Evolutionary conservation across 2,888 invertebrate genomes (phyloP), one percentile per base, ranked within the genome.

Genomic region (Homarus gammarus): DNA sequence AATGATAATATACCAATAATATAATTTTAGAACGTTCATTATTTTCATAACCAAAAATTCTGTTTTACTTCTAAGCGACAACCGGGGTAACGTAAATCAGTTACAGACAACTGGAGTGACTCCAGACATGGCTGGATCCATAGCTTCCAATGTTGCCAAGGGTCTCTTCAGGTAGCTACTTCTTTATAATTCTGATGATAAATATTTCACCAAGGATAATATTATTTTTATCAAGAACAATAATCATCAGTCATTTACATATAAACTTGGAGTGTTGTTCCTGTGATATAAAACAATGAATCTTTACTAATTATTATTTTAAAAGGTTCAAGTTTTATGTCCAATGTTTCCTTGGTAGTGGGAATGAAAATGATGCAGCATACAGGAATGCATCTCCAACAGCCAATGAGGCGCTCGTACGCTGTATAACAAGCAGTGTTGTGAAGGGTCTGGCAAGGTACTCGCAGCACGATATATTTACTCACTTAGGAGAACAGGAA

Each of bases 121-220:
- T 51, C 49, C 70, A n/a, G 49, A 72, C 38, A 36, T 72, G 0
- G 83, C 70, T 33, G 83, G 72, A 33, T 40, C 72, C 36, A 51
- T 83, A 51, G 83, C 83, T 49, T n/a, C 70, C 44, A 83, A 83
- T 36, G 72, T 83, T 38, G 83, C 72, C n/a, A 83, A 83, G 83
- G 83, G 70, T 27, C 70, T 83, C n/a, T 83, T 83, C 83, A 83
- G 83, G 83, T 83, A 70, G 31, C 40, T 70, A n/a, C n/a, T n/a
- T n/a, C n/a, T n/a, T n/a, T n/a, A n/a, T n/a, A n/a, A n/a, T n/a
- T n/a, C n/a, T n/a, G n/a, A n/a, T n/a, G n/a, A n/a, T n/a, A n/a
- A n/a, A n/a, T n/a, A n/a, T n/a, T n/a, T n/a, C n/a, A n/a, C n/a
- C n/a, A n/a, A n/a, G n/a, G n/a, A n/a, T n/a, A n/a, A n/a, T n/a